A percentile compares a stretch with the other conserved stretches of the same genome.
phyloP scores from a whole-genome alignment of 2,797 vertebrate genomes.

The Pangasius krempfi region DNA sequence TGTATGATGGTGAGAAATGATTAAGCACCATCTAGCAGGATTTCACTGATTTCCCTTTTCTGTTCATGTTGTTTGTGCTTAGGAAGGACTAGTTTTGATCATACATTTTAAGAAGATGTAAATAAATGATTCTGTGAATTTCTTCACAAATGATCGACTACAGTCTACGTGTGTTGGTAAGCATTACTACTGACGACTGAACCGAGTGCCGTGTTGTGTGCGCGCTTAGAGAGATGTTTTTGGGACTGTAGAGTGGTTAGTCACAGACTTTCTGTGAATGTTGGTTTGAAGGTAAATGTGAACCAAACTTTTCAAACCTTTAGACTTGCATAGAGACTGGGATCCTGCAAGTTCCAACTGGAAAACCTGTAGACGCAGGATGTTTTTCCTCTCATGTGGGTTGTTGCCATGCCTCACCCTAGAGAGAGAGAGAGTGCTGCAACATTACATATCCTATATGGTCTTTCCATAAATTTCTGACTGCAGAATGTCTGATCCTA shows the following conservation, averaged over 20 bases:
- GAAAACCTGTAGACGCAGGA: neutral
- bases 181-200: neutral
- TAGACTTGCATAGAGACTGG: neutral
- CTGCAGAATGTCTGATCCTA: neutral
- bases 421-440: neutral
- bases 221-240: neutral
- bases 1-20: conserved; percentile 1
- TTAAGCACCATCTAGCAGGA: neutral
- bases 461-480: neutral
- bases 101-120: neutral
- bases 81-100: neutral
- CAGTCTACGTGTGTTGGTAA: neutral
- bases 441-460: neutral
- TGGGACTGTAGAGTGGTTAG: neutral
- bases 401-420: neutral
- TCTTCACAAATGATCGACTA: neutral
- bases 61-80: neutral
- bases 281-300: neutral
- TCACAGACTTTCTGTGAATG: too few species aligned
- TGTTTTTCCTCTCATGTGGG: neutral
- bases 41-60: neutral
- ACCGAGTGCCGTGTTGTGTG: too few species aligned
- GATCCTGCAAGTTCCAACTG: neutral
- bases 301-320: neutral
- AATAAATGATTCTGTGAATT: neutral